A percentile compares a stretch with the other conserved stretches of the same genome.
These are phyloP conservation scores for Delichon dasypus DNA, from an alignment of 2,797 vertebrate genomes.

Conservation along the genomic window DNA sequence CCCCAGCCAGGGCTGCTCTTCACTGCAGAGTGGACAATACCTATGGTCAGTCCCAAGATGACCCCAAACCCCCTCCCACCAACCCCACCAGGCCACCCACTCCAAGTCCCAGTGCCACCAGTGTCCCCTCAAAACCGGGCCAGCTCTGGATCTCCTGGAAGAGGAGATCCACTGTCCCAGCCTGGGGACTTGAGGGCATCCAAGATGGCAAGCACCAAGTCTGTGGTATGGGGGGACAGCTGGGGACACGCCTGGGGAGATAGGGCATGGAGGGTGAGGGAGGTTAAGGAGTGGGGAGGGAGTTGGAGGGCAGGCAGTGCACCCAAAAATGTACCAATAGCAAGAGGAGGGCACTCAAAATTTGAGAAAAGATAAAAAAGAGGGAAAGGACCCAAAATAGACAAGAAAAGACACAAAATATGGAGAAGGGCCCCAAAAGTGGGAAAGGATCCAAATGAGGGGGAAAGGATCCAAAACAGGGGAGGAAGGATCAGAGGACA, in stretches of 20 bases:
- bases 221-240: constrained; percentile 67
- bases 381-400: neutral
- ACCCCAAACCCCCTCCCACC: too few species aligned
- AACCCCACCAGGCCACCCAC: neutral
- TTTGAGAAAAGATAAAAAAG: neutral
- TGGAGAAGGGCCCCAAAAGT: neutral
- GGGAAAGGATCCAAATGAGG: neutral
- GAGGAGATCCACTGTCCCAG: neutral
- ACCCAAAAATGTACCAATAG: neutral
- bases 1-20: neutral
- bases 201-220: constrained; percentile 75
- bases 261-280: too few species aligned
- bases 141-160: constrained; percentile 83
- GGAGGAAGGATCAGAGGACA: neutral
- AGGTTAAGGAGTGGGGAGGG: neutral
- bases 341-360: neutral
- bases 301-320: neutral
- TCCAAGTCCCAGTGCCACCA: fast-evolving
- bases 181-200: constrained; percentile 66
- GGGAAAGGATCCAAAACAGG: neutral
- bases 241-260: constrained; percentile 37
- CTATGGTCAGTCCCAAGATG: too few species aligned
- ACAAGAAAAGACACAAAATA: neutral
- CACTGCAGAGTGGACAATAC: too few species aligned
- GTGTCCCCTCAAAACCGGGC: constrained; percentile 76